These are phyloP conservation scores for Hypselothyrea guttata DNA, from an alignment of 2,888 invertebrate genomes.

Conservation along the genomic window DNA sequence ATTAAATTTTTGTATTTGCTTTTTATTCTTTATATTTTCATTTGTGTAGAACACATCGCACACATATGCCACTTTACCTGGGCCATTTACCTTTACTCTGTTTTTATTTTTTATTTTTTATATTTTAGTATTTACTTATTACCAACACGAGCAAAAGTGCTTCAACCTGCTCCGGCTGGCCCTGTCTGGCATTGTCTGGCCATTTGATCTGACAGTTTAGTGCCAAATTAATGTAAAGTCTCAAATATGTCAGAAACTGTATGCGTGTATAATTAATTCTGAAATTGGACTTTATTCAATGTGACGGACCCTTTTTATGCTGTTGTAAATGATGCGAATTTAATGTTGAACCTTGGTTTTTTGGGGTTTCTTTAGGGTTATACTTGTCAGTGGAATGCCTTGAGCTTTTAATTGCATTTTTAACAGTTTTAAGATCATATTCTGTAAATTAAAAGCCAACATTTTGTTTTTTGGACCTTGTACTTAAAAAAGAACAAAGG, in stretches of 20 bases:
- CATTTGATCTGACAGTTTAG: slow-evolving; percentile 57
- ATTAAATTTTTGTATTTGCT: slow-evolving; percentile 52
- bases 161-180: slow-evolving; percentile 7
- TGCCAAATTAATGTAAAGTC: slow-evolving; percentile 71
- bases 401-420: too few species aligned
- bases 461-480: too few species aligned
- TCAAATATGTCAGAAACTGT: slow-evolving; percentile 51
- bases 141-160: slow-evolving; percentile 23
- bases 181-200: slow-evolving; percentile 1
- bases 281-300: slow-evolving; percentile 61
- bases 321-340: slow-evolving; percentile 27
- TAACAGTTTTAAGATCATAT: too few species aligned
- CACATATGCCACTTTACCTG: slow-evolving; percentile 32
- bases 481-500: too few species aligned
- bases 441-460: too few species aligned
- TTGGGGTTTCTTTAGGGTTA: too few species aligned
- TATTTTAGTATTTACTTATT: slow-evolving; percentile 13
- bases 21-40: too few species aligned
- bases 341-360: too few species aligned
- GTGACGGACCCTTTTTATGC: slow-evolving; percentile 25
- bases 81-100: slow-evolving; percentile 43
- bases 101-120: slow-evolving; percentile 21
- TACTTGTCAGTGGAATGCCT: too few species aligned
- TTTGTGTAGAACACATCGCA: slow-evolving; percentile 22
- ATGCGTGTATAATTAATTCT: slow-evolving; percentile 55